A percentile compares a stretch with the other conserved stretches of the same genome.
These are phyloP conservation scores for Drosophila longiperda DNA, from an alignment of 2,888 invertebrate genomes.

Conservation along the genomic window DNA sequence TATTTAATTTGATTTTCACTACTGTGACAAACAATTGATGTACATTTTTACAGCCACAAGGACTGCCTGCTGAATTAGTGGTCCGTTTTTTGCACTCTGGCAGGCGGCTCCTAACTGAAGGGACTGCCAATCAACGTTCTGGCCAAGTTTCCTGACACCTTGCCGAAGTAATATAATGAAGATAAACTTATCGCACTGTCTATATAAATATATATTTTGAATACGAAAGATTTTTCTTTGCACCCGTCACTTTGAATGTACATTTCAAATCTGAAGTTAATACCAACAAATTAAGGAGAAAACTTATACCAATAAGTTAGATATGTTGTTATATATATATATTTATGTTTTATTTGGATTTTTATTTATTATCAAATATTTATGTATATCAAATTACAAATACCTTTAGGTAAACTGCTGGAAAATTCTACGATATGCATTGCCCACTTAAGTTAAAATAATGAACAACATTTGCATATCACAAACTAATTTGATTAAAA, in stretches of 20 bases:
- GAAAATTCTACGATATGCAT: not conserved
- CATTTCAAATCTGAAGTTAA: not conserved
- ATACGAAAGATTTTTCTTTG: not conserved
- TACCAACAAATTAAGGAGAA: not conserved
- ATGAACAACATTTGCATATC: not conserved
- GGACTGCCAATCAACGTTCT: slow-evolving; percentile 41
- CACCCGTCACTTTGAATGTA: not conserved
- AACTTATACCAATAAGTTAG: not conserved
- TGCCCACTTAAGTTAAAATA: not conserved
- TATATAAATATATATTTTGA: not conserved
- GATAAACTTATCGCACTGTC: slow-evolving; percentile 4
- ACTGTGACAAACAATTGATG: slow-evolving; percentile 63
- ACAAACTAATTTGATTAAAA: slow-evolving; percentile 1
- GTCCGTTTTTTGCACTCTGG: slow-evolving; percentile 6
- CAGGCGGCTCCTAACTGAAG: not conserved
- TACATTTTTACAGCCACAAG: slow-evolving; percentile 32
- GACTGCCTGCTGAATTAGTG: slow-evolving; percentile 8
- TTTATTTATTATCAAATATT: not conserved
- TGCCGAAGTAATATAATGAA: not conserved
- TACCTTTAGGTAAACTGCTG: not conserved
- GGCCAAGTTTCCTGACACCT: slow-evolving; percentile 35
- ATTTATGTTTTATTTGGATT: not conserved
- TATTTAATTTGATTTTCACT: slow-evolving; percentile 76
- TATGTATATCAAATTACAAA: not conserved
- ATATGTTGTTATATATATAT: not conserved